phyloP scores from a whole-genome alignment of 2,888 invertebrate species.

The Diarsia rubi region DNA sequence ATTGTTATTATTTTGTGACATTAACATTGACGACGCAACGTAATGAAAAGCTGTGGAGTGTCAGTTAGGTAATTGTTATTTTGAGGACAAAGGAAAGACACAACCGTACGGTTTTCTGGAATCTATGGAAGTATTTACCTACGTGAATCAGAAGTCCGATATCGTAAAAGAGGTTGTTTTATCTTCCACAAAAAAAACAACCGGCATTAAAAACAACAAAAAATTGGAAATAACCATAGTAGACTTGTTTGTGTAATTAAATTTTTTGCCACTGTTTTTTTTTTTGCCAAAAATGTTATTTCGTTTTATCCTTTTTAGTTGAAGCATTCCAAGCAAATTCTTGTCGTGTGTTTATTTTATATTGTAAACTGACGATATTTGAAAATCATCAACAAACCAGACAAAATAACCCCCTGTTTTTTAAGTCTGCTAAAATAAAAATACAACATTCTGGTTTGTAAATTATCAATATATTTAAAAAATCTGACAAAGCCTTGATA shows the following conservation, averaged over 20 bases:
- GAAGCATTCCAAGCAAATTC: no score
- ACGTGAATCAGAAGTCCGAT: not conserved
- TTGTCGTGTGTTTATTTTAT: no score
- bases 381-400: no score
- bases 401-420: no score
- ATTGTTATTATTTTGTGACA: slow-evolving; percentile 22
- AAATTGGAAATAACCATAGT: no score
- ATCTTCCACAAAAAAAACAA: not conserved
- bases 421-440: not conserved
- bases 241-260: no score
- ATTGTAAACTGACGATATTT: no score
- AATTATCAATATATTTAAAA: not conserved
- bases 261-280: no score
- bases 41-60: slow-evolving; percentile 19
- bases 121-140: not conserved
- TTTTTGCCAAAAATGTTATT: no score
- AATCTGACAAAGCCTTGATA: not conserved
- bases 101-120: not conserved
- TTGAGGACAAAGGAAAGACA: not conserved
- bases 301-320: no score
- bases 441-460: not conserved
- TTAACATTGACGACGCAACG: not conserved
- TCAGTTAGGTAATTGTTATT: slow-evolving; percentile 2
- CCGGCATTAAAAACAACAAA: no score
- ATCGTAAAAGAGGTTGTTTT: not conserved